These are phyloP conservation scores for Parazoanthus atlanticus DNA, from an alignment of 92 coral and sea anemone genomes.

Conservation along the genomic window DNA sequence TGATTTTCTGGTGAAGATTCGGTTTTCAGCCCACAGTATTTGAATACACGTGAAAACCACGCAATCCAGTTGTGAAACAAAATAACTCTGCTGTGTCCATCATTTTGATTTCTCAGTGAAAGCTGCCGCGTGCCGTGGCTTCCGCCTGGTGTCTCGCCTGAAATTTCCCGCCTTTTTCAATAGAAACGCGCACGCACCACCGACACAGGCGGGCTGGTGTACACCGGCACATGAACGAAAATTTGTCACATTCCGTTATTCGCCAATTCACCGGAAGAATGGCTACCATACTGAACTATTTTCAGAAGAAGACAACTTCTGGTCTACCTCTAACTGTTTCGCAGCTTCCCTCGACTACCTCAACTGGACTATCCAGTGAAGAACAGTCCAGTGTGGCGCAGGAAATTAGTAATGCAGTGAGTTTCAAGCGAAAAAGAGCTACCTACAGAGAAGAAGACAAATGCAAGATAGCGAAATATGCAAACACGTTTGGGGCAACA, in stretches of 20 bases:
- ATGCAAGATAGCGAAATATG: constrained; percentile 55
- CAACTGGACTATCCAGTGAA: constrained; percentile 68
- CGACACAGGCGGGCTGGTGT: too few species aligned
- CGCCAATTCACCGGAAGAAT: constrained; percentile 55
- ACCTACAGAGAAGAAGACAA: constrained; percentile 56
- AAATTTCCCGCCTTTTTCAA: too few species aligned
- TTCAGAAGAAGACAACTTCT: constrained; percentile 41
- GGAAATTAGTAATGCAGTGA: constrained; percentile 54
- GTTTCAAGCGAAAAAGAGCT: constrained; percentile 52
- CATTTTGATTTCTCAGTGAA: too few species aligned
- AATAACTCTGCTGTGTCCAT: constrained; percentile 55
- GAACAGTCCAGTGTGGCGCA: too few species aligned
- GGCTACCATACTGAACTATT: constrained; percentile 53
- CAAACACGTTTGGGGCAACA: constrained; percentile 53
- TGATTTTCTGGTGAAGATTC: constrained; percentile 30
- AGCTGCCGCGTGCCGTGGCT: too few species aligned
- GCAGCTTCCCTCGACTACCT: constrained; percentile 61
- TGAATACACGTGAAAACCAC: constrained; percentile 66
- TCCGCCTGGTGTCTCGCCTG: too few species aligned
- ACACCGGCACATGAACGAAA: too few species aligned
- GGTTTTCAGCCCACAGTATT: constrained; percentile 49
- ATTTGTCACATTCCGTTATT: too few species aligned
- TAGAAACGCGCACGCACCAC: too few species aligned
- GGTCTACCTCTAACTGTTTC: constrained; percentile 46
- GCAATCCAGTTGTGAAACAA: constrained; percentile 66